These are phyloP conservation scores for Drosophila neocordata DNA, from an alignment of 1,140 invertebrate species.

Conservation along the genomic window DNA sequence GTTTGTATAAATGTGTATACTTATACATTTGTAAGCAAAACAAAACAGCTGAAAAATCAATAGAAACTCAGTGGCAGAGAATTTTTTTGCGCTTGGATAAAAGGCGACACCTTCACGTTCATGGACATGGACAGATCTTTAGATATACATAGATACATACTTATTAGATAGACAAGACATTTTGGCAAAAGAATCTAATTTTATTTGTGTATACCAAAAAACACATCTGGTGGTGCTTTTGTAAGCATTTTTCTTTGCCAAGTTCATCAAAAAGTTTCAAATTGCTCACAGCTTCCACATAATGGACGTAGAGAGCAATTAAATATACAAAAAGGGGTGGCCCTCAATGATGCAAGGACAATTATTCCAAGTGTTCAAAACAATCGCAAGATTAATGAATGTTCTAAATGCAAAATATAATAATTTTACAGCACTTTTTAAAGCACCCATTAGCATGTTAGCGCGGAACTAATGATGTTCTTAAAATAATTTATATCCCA, in stretches of 20 bases:
- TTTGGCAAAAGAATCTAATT: constrained; percentile 65
- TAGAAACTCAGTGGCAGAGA: constrained; percentile 18
- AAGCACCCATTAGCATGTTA: too few relatives aligned
- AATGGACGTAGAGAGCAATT: background rate
- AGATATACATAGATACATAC: background rate
- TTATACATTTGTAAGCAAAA: constrained; percentile 4
- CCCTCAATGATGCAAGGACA: background rate
- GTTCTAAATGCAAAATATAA: too few relatives aligned
- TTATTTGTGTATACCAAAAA: constrained; percentile 44
- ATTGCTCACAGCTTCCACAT: constrained; percentile 8
- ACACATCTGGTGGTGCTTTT: constrained; percentile 23
- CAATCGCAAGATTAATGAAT: too few relatives aligned
- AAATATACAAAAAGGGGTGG: background rate
- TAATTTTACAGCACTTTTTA: too few relatives aligned
- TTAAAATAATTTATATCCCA: too few relatives aligned
- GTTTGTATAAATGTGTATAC: background rate
- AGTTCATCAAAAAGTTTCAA: constrained; percentile 53
- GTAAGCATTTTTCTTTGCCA: constrained; percentile 63
- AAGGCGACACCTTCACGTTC: constrained; percentile 63
- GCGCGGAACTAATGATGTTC: too few relatives aligned
- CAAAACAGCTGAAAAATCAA: constrained; percentile 63
- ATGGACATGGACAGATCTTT: constrained; percentile 61
- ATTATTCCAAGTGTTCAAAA: background rate
- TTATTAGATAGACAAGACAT: constrained; percentile 23
- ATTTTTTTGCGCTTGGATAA: constrained; percentile 18